Percentiles rank a stretch among this genome's conserved stretches.
Evolutionary conservation across 2,113 vertebrate genomes (phyloP).

Genomic region (Mola mola): DNA sequence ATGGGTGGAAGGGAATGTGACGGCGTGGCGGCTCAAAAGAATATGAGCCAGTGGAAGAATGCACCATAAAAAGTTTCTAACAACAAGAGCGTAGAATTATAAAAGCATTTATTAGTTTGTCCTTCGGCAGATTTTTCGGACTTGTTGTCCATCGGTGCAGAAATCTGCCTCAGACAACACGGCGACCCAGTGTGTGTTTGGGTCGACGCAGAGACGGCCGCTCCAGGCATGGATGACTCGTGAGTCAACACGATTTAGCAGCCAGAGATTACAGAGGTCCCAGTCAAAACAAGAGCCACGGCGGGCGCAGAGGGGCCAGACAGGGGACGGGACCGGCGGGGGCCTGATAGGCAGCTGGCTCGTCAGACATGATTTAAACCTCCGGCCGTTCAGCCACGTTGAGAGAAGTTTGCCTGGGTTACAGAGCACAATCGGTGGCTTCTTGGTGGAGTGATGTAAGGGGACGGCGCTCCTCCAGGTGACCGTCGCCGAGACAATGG

Average conservation of each 20-base stretch:
- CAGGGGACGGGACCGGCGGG: slow-evolving; percentile 51
- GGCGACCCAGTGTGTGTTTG: slow-evolving; percentile 35
- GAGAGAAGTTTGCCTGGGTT: slow-evolving; percentile 12
- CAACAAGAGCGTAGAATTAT: too few relatives aligned
- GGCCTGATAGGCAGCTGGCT: slow-evolving; percentile 52
- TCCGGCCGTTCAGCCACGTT: slow-evolving; percentile 39
- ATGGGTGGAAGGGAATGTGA: slow-evolving; percentile 79
- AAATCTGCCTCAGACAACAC: too few relatives aligned
- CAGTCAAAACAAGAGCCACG: slow-evolving; percentile 74
- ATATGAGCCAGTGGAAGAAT: slow-evolving; percentile 33
- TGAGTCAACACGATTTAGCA: slow-evolving; percentile 70
- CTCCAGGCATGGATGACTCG: slow-evolving; percentile 56
- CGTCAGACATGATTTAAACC: slow-evolving; percentile 46
- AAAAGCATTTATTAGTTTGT: too few relatives aligned
- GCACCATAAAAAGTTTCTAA: too few relatives aligned
- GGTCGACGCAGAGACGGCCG: slow-evolving; percentile 35
- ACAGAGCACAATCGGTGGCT: slow-evolving; percentile 49
- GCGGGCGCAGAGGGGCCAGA: slow-evolving; percentile 32
- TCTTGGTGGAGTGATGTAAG: slow-evolving; percentile 60
- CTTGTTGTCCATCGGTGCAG: too few relatives aligned
- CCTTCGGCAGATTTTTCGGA: too few relatives aligned
- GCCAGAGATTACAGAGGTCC: slow-evolving; percentile 77
- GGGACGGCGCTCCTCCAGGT: slow-evolving; percentile 60
- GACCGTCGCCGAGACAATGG: slow-evolving; percentile 32
- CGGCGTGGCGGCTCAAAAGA: slow-evolving; percentile 39